A percentile compares a stretch with the other conserved stretches of the same genome.
phyloP scores from a whole-genome alignment of 2,888 invertebrate species.

The Hypomecis punctinalis region DNA sequence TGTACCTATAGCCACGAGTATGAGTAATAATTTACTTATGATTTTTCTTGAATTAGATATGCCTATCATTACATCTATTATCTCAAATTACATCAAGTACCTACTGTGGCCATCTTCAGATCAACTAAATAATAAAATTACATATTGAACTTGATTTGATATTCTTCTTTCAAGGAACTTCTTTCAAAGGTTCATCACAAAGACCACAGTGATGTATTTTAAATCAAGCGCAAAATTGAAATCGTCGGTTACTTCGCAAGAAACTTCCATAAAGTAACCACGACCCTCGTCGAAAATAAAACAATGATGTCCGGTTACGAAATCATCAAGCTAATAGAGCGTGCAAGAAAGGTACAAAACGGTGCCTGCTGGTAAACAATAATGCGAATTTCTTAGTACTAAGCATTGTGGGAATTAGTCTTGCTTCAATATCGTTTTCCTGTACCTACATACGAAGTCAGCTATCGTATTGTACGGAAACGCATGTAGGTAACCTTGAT shows the following conservation, averaged over 20 bases:
- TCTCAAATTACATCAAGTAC: too few species aligned
- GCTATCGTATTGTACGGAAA: conserved; percentile 42
- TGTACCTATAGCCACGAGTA: too few species aligned
- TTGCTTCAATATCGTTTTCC: conserved; percentile 39
- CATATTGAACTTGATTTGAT: too few species aligned
- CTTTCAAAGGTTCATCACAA: neutral
- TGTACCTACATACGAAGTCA: conserved; percentile 34
- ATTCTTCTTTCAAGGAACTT: too few species aligned
- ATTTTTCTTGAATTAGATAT: neutral
- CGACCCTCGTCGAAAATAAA: conserved; percentile 57
- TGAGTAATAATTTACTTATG: too few species aligned
- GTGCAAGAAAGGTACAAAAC: conserved; percentile 56
- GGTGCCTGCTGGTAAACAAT: conserved; percentile 28
- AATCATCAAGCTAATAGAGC: conserved; percentile 66
- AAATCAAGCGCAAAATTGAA: conserved; percentile 8
- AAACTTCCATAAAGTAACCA: conserved; percentile 34
- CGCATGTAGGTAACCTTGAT: conserved; percentile 53
- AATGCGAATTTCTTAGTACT: conserved; percentile 25
- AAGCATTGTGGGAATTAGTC: conserved; percentile 35
- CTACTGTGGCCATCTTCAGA: too few species aligned
- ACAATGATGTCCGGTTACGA: conserved; percentile 69
- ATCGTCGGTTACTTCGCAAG: conserved; percentile 30
- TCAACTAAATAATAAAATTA: too few species aligned
- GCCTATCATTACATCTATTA: too few species aligned
- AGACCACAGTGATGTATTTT: neutral